Percentiles rank a stretch among this genome's conserved stretches.
Conservation (phyloP, 2,113 vertebrate species). For the Theristicus caerulescens region DNA sequence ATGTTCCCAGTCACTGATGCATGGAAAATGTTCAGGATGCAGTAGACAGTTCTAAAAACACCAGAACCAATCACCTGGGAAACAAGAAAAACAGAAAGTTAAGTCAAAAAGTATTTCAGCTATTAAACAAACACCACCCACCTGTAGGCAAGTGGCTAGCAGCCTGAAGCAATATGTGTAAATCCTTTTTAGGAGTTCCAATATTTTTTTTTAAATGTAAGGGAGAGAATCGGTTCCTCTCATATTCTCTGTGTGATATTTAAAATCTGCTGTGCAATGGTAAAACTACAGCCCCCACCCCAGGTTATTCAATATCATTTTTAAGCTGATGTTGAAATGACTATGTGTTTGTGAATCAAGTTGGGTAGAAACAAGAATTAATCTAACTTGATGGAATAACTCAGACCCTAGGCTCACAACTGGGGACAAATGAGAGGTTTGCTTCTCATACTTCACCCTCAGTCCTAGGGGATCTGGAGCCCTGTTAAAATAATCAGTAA, state of each 20-base stretch:
- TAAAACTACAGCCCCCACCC: neutral
- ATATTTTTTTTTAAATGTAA: neutral
- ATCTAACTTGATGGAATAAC: neutral
- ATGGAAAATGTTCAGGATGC: constrained; percentile 68
- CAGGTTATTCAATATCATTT: neutral
- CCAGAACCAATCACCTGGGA: constrained; percentile 62
- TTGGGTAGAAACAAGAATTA: neutral
- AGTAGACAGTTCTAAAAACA: constrained; percentile 61
- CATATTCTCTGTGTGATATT: neutral
- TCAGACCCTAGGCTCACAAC: neutral
- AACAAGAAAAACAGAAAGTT: constrained; percentile 67
- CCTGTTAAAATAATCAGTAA: neutral
- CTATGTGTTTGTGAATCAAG: neutral
- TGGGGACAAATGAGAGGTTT: neutral
- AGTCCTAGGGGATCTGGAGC: neutral
- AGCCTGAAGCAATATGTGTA: constrained; percentile 54
- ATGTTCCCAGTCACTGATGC: constrained; percentile 56
- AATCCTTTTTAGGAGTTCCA: constrained; percentile 53
- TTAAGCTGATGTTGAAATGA: neutral
- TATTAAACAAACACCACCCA: constrained; percentile 55
- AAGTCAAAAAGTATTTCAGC: constrained; percentile 47
- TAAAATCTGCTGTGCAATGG: neutral
- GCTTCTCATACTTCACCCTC: neutral
- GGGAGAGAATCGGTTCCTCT: neutral
- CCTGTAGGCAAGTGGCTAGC: constrained; percentile 28